Evolutionary conservation across 2,113 vertebrate species (phyloP).

Genomic region (Neomonachus schauinslandi): DNA sequence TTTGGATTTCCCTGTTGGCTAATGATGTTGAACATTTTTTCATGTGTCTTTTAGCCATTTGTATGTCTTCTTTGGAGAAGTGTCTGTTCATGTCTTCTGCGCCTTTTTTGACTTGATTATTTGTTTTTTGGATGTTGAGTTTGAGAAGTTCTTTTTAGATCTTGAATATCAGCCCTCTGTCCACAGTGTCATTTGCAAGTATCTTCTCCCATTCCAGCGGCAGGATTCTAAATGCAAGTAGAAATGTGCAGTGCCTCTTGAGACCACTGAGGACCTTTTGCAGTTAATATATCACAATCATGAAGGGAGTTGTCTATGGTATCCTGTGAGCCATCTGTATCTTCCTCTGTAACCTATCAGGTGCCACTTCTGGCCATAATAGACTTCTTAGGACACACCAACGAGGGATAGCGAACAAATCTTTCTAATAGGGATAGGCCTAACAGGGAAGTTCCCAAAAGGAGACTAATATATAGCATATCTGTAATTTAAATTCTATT

Average conservation of each 20-base stretch:
- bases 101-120: no score
- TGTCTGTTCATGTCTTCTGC: no score
- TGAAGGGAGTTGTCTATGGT: background rate
- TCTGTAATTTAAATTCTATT: background rate
- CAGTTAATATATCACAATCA: background rate
- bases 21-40: no score
- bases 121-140: no score
- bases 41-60: no score
- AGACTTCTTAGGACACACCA: background rate
- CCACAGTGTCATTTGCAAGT: no score
- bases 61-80: no score
- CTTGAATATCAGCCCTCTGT: no score
- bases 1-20: no score
- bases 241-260: background rate
- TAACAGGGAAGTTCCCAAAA: background rate
- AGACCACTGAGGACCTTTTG: background rate
- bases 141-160: no score
- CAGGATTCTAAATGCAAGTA: background rate
- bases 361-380: background rate
- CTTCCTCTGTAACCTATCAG: background rate
- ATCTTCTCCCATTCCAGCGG: background rate
- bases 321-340: background rate
- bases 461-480: background rate
- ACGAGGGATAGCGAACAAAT: background rate
- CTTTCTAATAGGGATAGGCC: background rate